Conservation (phyloP, 2,113 vertebrate species). For the Oreochromis tanganicae region DNA sequence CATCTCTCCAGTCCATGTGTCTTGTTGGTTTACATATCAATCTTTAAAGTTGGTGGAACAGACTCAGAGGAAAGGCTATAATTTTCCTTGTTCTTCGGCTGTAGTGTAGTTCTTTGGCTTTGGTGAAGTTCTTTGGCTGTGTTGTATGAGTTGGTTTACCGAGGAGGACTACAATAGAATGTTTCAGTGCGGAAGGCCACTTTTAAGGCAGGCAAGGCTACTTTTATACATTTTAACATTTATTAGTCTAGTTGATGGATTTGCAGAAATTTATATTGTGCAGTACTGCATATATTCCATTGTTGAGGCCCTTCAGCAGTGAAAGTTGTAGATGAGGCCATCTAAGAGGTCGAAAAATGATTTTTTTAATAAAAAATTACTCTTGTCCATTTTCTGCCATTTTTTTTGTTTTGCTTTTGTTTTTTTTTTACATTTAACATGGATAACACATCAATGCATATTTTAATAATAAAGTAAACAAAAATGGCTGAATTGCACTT, state of each 20-base stretch:
- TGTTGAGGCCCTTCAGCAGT: neutral
- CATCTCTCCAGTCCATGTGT: slow-evolving; percentile 55
- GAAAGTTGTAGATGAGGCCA: neutral
- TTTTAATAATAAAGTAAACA: neutral
- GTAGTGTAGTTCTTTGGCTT: neutral
- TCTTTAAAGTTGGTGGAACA: slow-evolving; percentile 51
- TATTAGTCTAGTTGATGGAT: neutral
- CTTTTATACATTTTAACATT: neutral
- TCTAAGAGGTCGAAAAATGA: neutral
- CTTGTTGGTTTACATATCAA: slow-evolving; percentile 20
- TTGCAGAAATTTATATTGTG: neutral
- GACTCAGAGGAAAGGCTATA: slow-evolving; percentile 24
- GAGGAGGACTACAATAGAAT: neutral
- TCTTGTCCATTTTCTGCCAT: neutral
- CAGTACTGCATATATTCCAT: neutral
- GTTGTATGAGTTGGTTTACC: slow-evolving; percentile 18
- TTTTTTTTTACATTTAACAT: neutral
- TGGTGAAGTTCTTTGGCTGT: neutral
- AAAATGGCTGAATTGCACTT: neutral
- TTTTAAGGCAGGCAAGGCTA: neutral
- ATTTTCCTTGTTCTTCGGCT: slow-evolving; percentile 28
- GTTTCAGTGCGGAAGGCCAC: neutral
- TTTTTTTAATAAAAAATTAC: neutral
- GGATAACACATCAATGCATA: neutral
- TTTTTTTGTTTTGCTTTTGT: neutral